Evolutionary conservation across 2,113 vertebrate species (phyloP).

Genomic region (Sigmodon hispidus): DNA sequence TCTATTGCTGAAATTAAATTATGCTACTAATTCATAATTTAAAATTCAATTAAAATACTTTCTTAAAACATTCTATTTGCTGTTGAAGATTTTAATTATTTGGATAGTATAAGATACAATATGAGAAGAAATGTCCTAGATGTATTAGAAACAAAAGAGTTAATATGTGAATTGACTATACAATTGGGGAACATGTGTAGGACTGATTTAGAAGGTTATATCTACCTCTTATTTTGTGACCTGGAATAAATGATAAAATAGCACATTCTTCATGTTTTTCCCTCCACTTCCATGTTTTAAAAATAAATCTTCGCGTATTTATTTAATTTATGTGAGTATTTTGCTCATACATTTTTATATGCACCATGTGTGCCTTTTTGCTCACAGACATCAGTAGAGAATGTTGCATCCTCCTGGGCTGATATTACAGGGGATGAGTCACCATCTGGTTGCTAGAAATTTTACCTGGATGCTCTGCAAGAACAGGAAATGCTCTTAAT

Average conservation of each 20-base stretch:
- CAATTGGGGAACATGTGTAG: not conserved
- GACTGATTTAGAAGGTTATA: not conserved
- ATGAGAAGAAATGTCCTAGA: not conserved
- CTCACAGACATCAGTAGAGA: not conserved
- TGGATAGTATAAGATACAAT: not conserved
- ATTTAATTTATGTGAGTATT: not conserved
- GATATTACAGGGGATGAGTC: not conserved
- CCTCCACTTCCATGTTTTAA: not conserved
- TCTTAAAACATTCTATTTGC: not conserved
- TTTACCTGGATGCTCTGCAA: not conserved
- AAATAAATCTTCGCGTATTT: not conserved
- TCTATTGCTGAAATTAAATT: slow-evolving; percentile 31
- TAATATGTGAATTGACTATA: not conserved
- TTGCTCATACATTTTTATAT: not conserved
- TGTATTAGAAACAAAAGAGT: not conserved
- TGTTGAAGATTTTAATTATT: slow-evolving; percentile 19
- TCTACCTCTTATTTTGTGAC: not conserved
- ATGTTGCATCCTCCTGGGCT: not conserved
- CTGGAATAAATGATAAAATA: not conserved
- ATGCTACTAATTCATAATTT: not conserved
- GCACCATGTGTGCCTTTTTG: not conserved
- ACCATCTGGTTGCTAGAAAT: no score
- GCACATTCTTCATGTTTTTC: not conserved
- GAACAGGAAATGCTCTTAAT: not conserved
- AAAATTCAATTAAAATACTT: slow-evolving; percentile 43